Conservation (phyloP, 2,888 invertebrate species). For the Cheilosia impressa region DNA sequence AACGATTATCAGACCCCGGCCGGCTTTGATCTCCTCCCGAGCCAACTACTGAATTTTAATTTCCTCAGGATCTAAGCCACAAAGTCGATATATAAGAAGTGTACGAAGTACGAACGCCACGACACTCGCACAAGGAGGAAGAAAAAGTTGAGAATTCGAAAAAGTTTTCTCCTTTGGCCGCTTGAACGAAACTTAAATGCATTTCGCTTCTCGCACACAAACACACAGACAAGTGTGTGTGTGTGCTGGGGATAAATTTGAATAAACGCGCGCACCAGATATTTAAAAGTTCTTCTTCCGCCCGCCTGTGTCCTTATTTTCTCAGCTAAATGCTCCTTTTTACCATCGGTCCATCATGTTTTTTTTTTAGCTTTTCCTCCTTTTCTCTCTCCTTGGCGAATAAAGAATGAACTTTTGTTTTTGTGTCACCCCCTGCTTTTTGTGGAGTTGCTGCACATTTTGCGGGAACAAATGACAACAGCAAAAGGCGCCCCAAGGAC, state of each 20-base stretch:
- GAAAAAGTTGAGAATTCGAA: conserved; percentile 54
- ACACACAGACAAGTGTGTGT: not conserved
- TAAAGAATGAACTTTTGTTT: conserved; percentile 48
- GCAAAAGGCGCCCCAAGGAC: conserved; percentile 53
- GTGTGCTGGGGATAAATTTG: conserved; percentile 56
- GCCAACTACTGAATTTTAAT: conserved; percentile 66
- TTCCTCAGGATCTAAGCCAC: conserved; percentile 50
- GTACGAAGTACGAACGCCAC: conserved; percentile 2
- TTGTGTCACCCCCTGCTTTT: conserved; percentile 25
- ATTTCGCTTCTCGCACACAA: conserved; percentile 55
- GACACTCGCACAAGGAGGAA: conserved; percentile 14
- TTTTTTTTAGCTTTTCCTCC: not conserved
- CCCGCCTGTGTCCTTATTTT: conserved; percentile 20
- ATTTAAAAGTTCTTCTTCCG: conserved; percentile 39
- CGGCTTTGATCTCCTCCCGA: conserved; percentile 21
- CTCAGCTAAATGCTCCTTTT: conserved; percentile 7
- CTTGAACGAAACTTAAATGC: conserved; percentile 70
- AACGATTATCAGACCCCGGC: conserved; percentile 35
- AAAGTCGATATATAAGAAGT: conserved; percentile 33
- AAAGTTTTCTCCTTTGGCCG: conserved; percentile 66
- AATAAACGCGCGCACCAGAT: conserved; percentile 62
- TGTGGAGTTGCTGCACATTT: conserved; percentile 50
- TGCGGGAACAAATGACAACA: conserved; percentile 54
- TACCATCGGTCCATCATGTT: not conserved
- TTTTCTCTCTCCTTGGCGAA: not conserved